phyloP scores from a whole-genome alignment of 2,113 vertebrate species.

The Cryptotis parvus region DNA sequence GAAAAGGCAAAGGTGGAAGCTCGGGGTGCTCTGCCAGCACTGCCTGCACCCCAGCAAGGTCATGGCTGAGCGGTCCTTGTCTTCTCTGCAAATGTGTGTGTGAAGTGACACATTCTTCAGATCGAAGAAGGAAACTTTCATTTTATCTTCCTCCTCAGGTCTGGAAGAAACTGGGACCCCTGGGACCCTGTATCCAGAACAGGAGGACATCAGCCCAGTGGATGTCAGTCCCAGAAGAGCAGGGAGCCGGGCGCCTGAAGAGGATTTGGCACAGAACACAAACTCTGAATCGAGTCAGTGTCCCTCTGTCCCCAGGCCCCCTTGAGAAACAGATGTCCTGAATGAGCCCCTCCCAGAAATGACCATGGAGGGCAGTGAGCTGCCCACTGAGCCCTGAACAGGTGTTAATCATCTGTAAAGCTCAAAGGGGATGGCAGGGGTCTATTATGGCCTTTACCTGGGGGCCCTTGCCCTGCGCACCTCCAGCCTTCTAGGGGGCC shows the following conservation, averaged over 20 bases:
- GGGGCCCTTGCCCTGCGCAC: not conserved
- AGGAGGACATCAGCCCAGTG: rapidly evolving
- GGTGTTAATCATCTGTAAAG: not conserved
- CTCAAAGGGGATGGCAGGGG: not conserved
- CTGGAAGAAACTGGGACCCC: not conserved
- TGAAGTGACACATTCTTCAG: not conserved
- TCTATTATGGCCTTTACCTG: not conserved
- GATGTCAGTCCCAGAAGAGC: not conserved
- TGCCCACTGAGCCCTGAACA: not conserved
- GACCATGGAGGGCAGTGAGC: not conserved
- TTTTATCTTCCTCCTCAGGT: conserved; percentile 37
- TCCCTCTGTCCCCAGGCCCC: not conserved
- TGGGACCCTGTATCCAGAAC: not conserved
- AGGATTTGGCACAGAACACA: not conserved
- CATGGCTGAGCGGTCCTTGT: rapidly evolving
- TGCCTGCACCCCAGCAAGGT: not conserved
- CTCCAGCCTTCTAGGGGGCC: not conserved
- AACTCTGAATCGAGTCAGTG: conserved; percentile 63
- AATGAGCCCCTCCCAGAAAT: not conserved
- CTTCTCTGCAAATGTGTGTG: not conserved
- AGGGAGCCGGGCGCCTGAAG: rapidly evolving
- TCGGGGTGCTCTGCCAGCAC: not conserved
- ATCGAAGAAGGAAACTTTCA: rapidly evolving
- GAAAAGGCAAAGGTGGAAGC: not conserved
- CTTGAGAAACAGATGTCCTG: not conserved